These are phyloP conservation scores for Trissolcus japonicus DNA, from an alignment of 2,888 invertebrate genomes.

Conservation along the genomic window DNA sequence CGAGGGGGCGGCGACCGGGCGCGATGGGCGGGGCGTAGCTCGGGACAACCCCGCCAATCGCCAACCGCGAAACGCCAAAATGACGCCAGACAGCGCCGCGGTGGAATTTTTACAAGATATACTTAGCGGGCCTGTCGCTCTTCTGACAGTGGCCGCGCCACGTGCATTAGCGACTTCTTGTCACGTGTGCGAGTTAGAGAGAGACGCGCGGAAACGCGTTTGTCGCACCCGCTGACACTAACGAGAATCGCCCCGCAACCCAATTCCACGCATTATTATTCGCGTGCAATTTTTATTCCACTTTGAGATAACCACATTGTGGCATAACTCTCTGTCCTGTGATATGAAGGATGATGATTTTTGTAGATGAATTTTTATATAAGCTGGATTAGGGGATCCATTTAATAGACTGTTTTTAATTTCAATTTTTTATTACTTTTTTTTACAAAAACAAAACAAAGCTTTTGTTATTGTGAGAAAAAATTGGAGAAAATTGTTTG, in stretches of 20 bases:
- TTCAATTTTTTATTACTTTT: neutral
- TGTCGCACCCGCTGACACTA: conserved; percentile 53
- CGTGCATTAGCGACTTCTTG: conserved; percentile 53
- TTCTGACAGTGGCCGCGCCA: conserved; percentile 43
- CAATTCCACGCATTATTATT: conserved; percentile 45
- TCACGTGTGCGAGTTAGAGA: conserved; percentile 49
- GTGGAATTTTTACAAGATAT: conserved; percentile 75
- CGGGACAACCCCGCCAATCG: conserved; percentile 52
- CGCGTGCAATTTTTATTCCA: conserved; percentile 40
- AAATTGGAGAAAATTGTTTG: too few relatives aligned
- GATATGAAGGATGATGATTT: too few relatives aligned
- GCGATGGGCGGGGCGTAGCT: conserved; percentile 15
- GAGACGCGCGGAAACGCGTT: conserved; percentile 39
- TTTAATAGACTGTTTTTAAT: neutral
- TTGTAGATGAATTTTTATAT: too few relatives aligned
- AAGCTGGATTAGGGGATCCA: too few relatives aligned
- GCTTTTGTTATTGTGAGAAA: too few relatives aligned
- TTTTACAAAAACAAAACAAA: too few relatives aligned
- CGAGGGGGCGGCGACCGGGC: conserved; percentile 19
- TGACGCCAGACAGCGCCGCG: conserved; percentile 73
- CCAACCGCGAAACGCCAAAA: conserved; percentile 67
- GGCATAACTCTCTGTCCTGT: neutral
- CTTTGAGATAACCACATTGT: neutral
- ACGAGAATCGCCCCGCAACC: conserved; percentile 50
- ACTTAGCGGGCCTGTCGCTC: conserved; percentile 68